Evolutionary conservation across 2,888 invertebrate species (phyloP).

Genomic region (Drosophila putrida): DNA sequence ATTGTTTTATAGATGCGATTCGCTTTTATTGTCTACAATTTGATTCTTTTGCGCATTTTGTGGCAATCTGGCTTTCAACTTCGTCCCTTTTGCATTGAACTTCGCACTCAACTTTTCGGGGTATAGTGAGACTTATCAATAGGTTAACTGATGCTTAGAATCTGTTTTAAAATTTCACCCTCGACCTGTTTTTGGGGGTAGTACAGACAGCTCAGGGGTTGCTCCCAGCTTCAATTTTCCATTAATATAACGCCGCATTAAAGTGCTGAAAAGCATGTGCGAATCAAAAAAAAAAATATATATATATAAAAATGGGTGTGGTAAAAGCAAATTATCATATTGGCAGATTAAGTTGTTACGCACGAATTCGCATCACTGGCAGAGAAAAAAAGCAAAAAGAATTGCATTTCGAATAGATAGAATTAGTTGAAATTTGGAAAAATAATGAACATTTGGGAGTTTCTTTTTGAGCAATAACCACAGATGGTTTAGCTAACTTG

Average conservation of each 20-base stretch:
- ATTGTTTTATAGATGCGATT: slow-evolving; percentile 59
- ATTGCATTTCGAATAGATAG: background rate
- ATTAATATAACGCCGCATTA: slow-evolving; percentile 46
- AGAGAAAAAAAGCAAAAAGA: background rate
- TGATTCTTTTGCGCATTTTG: slow-evolving; percentile 54
- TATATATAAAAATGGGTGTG: slow-evolving; percentile 47
- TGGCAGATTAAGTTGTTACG: slow-evolving; percentile 48
- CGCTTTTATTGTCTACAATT: slow-evolving; percentile 59
- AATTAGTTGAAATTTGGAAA: slow-evolving; percentile 2
- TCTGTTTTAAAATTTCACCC: slow-evolving; percentile 40
- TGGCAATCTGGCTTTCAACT: slow-evolving; percentile 45
- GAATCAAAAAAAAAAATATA: slow-evolving; percentile 40
- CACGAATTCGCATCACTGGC: slow-evolving; percentile 34
- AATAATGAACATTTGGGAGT: slow-evolving; percentile 2
- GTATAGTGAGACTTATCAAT: slow-evolving; percentile 22
- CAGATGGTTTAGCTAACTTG: slow-evolving; percentile 24
- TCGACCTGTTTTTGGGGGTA: slow-evolving; percentile 10
- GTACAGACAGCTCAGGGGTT: slow-evolving; percentile 29
- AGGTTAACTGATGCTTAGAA: slow-evolving; percentile 43
- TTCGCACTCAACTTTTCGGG: background rate
- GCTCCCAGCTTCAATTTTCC: slow-evolving; percentile 18
- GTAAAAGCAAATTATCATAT: slow-evolving; percentile 49
- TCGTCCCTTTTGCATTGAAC: background rate
- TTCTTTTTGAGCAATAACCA: slow-evolving; percentile 1
- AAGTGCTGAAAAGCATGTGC: slow-evolving; percentile 58